Percentiles rank a stretch among this genome's conserved stretches.
Evolutionary conservation across 2,888 invertebrate genomes (phyloP).

Genomic region (Archips xylosteana): DNA sequence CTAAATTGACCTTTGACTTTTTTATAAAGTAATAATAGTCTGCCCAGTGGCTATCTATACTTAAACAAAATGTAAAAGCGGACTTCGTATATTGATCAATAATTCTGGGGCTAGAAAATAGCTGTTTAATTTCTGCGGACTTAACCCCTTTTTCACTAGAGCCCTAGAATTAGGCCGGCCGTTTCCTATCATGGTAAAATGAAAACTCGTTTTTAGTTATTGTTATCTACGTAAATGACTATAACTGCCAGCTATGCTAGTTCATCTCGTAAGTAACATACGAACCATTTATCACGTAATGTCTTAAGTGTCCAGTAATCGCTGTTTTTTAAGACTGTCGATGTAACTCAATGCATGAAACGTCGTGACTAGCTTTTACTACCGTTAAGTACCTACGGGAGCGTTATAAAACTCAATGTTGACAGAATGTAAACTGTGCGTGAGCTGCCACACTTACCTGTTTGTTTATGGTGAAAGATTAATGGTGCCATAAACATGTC

Average conservation of each 20-base stretch:
- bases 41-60: not conserved
- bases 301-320: not conserved
- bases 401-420: slow-evolving; percentile 24
- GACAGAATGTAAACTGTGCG: slow-evolving; percentile 29
- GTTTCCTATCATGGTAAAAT: not conserved
- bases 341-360: slow-evolving; percentile 9
- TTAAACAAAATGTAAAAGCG: not conserved
- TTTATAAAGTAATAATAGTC: not conserved
- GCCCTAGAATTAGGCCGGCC: not conserved
- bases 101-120: no score
- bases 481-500: slow-evolving; percentile 28
- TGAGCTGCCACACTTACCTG: slow-evolving; percentile 20
- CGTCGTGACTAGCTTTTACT: slow-evolving; percentile 17
- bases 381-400: slow-evolving; percentile 2
- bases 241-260: not conserved
- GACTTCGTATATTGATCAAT: not conserved
- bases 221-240: no score
- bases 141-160: no score
- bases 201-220: not conserved
- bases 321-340: not conserved
- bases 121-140: no score
- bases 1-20: not conserved
- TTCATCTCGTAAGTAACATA: not conserved
- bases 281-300: not conserved
- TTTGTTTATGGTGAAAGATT: slow-evolving; percentile 23